A percentile compares a stretch with the other conserved stretches of the same genome.
Conservation (phyloP, 2,113 vertebrate genomes). For the Odobenus rosmarus region DNA sequence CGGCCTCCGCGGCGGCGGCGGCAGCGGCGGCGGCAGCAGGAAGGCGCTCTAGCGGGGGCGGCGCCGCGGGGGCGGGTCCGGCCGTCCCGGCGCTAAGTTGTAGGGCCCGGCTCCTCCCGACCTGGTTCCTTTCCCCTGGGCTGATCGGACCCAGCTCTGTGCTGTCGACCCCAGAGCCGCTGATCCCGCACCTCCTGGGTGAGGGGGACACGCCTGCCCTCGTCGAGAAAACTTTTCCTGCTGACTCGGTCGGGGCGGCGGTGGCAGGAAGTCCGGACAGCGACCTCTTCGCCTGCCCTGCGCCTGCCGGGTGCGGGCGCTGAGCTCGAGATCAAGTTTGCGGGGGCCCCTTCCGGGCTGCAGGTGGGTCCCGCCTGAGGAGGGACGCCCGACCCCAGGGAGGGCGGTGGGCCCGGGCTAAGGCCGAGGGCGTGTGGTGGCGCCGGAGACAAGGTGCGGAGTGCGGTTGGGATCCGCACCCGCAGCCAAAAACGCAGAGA, state of each 20-base stretch:
- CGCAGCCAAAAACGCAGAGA: not conserved
- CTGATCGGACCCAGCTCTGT: not conserved
- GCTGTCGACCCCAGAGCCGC: not conserved
- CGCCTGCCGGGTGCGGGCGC: not conserved
- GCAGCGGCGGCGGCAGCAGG: not conserved
- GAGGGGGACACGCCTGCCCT: conserved; percentile 65
- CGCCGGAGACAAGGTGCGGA: not conserved
- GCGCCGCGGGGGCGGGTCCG: conserved; percentile 20
- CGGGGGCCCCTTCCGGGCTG: not conserved
- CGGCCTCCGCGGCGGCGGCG: not conserved
- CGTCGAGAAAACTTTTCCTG: conserved; percentile 78
- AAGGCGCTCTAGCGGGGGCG: conserved; percentile 36
- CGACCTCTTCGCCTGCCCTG: not conserved
- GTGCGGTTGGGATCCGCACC: not conserved
- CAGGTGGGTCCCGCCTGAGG: not conserved
- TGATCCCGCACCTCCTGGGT: not conserved
- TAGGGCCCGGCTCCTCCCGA: not conserved
- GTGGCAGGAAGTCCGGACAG: conserved; percentile 66
- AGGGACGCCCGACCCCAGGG: not conserved
- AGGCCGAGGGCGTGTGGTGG: conserved; percentile 52
- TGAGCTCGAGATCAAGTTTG: conserved; percentile 26
- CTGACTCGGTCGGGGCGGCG: conserved; percentile 44
- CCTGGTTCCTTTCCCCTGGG: not conserved
- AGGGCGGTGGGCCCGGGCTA: not conserved
- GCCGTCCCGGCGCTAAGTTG: conserved; percentile 64